Evolutionary conservation across 2,797 vertebrate species (phyloP), one percentile per base, ranked within the genome.

Genomic region (Semaprochilodus insignis): DNA sequence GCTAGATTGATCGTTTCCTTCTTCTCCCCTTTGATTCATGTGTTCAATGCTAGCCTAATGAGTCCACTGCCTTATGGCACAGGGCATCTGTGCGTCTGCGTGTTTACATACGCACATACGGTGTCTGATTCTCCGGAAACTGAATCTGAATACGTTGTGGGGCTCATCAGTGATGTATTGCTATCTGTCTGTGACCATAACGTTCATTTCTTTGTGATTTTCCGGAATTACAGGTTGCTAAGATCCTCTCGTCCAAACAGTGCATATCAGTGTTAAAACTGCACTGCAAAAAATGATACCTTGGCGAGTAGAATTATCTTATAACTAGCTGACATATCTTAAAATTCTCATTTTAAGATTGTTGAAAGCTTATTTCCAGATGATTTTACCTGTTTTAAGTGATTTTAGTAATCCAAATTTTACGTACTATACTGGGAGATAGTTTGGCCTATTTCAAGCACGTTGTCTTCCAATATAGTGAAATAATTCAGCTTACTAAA

Each of bases 1-100:
- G 90, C 91, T 92, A 94, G 94, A 95, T 95, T 94, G 94, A 95
- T 95, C 88, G 93, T 93, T 95, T 95, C 94, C 93, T 94, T 90
- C 91, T 89, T 90, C 85, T 91, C 88, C 91, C 89, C 91, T 95
- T 94, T 95, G 93, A 95, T 95, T 96, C 94, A 95, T 94, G 94
- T 92, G 91, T 94, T 94, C 91, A 90, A 93, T 92, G 92, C 91
- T 91, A 91, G 91, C 92, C 90, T 95, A 95, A 95, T 94, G 94
- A 95, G 93, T 92, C 91, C 89, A 90, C 86, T 91, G 91, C 94
- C 93, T 91, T 95, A 94, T 94, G 94, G 92, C 92, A 92, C 88
- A 84, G 89, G 92, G 92, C 94, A 93, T 94, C 94, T 95, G 93
- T 91, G 92, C 91, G 91, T 91, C 85, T 87, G 84, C 89, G 90